Percentiles rank a stretch among this genome's conserved stretches.
phyloP scores from a whole-genome alignment of 2,113 vertebrate species.

The Piliocolobus tephrosceles region DNA sequence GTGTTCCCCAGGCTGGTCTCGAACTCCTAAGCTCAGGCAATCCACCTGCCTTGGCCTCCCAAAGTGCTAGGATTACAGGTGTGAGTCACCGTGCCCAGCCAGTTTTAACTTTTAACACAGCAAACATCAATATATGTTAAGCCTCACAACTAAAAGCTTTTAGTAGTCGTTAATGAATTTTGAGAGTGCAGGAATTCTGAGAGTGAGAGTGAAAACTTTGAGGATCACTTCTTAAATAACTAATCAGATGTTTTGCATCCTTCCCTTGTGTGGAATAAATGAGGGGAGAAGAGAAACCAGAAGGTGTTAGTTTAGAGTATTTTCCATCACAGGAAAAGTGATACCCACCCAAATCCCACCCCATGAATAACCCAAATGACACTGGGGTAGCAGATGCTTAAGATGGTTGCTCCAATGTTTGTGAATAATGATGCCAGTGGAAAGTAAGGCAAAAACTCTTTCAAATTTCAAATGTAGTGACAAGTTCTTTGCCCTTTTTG shows the following conservation, averaged over 20 bases:
- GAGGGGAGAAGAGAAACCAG: background rate
- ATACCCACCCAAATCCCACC: accelerated
- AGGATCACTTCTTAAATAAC: background rate
- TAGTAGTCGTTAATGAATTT: background rate
- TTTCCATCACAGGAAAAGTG: background rate
- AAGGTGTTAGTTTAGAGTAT: background rate
- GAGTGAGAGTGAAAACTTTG: background rate
- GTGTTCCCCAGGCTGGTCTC: too few species aligned
- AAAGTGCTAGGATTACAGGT: too few species aligned
- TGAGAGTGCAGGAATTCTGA: background rate
- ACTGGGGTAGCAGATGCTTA: background rate
- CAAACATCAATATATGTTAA: background rate
- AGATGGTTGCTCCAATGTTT: background rate
- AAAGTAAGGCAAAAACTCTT: background rate
- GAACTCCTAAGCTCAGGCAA: too few species aligned
- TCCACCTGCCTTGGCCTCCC: too few species aligned
- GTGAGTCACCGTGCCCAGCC: too few species aligned
- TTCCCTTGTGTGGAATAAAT: background rate
- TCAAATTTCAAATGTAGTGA: background rate
- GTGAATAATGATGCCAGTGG: background rate
- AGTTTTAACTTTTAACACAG: conserved; percentile 32
- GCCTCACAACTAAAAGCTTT: background rate
- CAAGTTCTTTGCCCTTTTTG: background rate
- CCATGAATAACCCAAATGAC: background rate
- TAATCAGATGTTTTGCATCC: background rate